Conservation (phyloP, 2,888 invertebrate species). For the Acanthosepion pharaonis region DNA sequence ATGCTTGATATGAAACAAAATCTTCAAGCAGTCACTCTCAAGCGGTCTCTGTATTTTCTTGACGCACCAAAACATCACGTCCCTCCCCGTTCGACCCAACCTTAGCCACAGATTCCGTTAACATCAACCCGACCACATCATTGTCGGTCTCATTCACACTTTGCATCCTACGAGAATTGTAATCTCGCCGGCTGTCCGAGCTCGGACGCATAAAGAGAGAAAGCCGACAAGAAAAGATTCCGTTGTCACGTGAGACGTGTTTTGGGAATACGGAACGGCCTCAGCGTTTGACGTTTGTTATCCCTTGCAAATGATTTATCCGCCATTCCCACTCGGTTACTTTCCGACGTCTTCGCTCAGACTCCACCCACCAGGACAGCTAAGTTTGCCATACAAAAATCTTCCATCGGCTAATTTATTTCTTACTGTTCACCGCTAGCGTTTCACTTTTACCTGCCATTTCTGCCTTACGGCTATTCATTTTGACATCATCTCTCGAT, state of each 20-base stretch:
- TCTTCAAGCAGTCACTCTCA: background rate
- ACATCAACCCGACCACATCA: background rate
- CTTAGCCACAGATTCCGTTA: background rate
- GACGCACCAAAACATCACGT: background rate
- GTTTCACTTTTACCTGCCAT: too few relatives aligned
- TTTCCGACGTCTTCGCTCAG: background rate
- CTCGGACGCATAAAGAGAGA: background rate
- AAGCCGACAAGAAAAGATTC: conserved; percentile 33
- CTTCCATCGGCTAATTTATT: too few relatives aligned
- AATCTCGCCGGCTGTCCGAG: background rate
- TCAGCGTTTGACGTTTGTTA: background rate
- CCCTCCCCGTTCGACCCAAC: background rate
- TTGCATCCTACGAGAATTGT: background rate
- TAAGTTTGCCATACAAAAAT: too few relatives aligned
- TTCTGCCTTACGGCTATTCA: too few relatives aligned
- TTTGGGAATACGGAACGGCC: background rate
- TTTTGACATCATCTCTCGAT: too few relatives aligned
- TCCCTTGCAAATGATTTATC: conserved; percentile 11
- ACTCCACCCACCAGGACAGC: background rate
- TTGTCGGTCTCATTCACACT: background rate
- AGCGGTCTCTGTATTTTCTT: background rate
- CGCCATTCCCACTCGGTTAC: background rate
- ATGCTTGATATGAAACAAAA: too few relatives aligned
- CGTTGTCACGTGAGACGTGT: conserved; percentile 33
- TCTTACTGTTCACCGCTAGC: too few relatives aligned